phyloP scores from a whole-genome alignment of 1,140 invertebrate species.

The Leucophenga varia region DNA sequence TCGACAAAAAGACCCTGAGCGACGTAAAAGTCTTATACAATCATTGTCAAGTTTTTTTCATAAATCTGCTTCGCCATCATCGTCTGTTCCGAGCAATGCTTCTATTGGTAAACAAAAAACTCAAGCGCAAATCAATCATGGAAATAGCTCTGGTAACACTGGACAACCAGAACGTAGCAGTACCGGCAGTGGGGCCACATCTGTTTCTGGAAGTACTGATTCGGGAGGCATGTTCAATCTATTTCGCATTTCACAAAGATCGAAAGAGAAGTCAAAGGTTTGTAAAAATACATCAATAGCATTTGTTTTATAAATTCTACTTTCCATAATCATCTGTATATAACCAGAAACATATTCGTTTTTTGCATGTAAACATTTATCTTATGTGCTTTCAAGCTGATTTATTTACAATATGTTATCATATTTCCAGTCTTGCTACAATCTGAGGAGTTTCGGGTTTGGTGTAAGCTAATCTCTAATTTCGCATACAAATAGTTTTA shows the following conservation, averaged over 20 bases:
- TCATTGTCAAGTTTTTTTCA: constrained; percentile 80
- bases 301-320: too few relatives aligned
- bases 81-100: too few relatives aligned
- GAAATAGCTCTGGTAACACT: constrained; percentile 43
- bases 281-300: too few relatives aligned
- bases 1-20: constrained; percentile 66
- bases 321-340: not conserved
- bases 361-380: too few relatives aligned
- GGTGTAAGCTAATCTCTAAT: constrained; percentile 60
- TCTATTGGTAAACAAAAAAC: too few relatives aligned
- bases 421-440: constrained; percentile 58
- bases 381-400: too few relatives aligned
- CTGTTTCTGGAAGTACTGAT: constrained; percentile 33
- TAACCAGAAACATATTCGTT: too few relatives aligned
- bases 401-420: not conserved
- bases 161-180: constrained; percentile 47
- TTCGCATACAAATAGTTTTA: too few relatives aligned
- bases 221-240: constrained; percentile 60
- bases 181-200: constrained; percentile 44
- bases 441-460: constrained; percentile 57
- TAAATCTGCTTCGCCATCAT: too few relatives aligned
- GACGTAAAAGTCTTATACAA: constrained; percentile 80
- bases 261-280: constrained; percentile 71
- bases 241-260: constrained; percentile 66
- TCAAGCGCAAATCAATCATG: too few relatives aligned